phyloP scores from a whole-genome alignment of 2,888 invertebrate species.

The Teleiodes luculella region DNA sequence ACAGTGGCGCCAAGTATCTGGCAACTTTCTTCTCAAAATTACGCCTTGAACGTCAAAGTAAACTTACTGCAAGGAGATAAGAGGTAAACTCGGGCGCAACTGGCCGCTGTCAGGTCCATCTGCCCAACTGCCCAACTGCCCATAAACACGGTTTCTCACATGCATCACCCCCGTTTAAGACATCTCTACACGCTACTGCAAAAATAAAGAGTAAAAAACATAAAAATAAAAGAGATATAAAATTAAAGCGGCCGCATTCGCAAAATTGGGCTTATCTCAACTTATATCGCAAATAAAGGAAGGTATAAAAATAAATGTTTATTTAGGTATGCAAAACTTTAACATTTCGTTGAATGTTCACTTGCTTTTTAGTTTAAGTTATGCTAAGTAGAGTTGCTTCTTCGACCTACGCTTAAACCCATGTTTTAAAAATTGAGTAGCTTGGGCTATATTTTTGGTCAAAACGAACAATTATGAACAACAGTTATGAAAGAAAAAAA shows the following conservation, averaged over 20 bases:
- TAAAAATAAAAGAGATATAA: constrained; percentile 29
- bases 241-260: constrained; percentile 40
- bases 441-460: background rate
- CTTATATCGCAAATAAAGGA: constrained; percentile 41
- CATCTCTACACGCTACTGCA: constrained; percentile 43
- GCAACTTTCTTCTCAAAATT: constrained; percentile 16
- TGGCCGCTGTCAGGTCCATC: constrained; percentile 40
- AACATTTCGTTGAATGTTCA: constrained; percentile 12
- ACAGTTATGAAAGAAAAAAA: too few species aligned
- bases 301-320: constrained; percentile 45
- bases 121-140: constrained; percentile 41
- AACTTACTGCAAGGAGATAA: constrained; percentile 24
- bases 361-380: constrained; percentile 14
- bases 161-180: constrained; percentile 47
- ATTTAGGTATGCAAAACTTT: constrained; percentile 29
- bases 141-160: constrained; percentile 45
- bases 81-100: constrained; percentile 32
- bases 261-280: constrained; percentile 50
- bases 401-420: constrained; percentile 3
- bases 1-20: constrained; percentile 8
- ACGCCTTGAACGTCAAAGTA: constrained; percentile 15
- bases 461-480: too few species aligned
- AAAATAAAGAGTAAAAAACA: constrained; percentile 31
- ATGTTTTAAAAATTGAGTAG: background rate
- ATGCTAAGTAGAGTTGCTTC: constrained; percentile 8